Evolutionary conservation across 2,797 vertebrate genomes (phyloP), one percentile per base, ranked within the genome.

Genomic region (Poecilia wingei): DNA sequence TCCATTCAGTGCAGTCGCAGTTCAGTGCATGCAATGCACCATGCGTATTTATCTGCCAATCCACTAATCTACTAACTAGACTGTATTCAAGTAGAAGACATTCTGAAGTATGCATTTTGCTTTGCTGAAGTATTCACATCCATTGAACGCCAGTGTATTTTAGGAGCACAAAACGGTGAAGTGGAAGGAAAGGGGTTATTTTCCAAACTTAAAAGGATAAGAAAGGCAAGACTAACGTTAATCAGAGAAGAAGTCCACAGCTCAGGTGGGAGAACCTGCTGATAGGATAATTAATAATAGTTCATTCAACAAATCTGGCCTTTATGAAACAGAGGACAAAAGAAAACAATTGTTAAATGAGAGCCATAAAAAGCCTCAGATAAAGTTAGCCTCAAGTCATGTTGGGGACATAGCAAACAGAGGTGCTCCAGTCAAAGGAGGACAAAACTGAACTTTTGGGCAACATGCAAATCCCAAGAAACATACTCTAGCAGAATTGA

Each of bases 21-120:
- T 43, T 70, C 28, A 47, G 74, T 47, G 57, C 25, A 68, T 86
- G 85, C 61, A 77, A 80, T 68, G 39, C 47, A 55, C 77, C 78
- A 71, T 72, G 18, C 46, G 74, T 76, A 25, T 61, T 51, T 76
- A 72, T 71, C n/a, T 43, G 8, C n/a, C 70, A 69, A 70, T 61
- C 71, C 45, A 64, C 49, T 28, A 39, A 66, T 66, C 41, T 68
- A 57, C 13, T 74, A 53, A 61, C 61, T 28, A 53, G 31, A 72
- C 75, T 39, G 74, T 69, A 77, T 51, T n/a, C 5, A 74, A 33
- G 64, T 22, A n/a, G 9, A 78, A 20, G 8, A 66, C 41, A n/a
- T 4, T 55, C 31, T 76, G n/a, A 14, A 46, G 68, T 28, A 57
- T 18, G 1, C 25, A 78, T 12, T 41, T 22, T 69, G 22, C 66